Evolutionary conservation across 2,113 vertebrate genomes (phyloP).

Genomic region (Percina caprodes): DNA sequence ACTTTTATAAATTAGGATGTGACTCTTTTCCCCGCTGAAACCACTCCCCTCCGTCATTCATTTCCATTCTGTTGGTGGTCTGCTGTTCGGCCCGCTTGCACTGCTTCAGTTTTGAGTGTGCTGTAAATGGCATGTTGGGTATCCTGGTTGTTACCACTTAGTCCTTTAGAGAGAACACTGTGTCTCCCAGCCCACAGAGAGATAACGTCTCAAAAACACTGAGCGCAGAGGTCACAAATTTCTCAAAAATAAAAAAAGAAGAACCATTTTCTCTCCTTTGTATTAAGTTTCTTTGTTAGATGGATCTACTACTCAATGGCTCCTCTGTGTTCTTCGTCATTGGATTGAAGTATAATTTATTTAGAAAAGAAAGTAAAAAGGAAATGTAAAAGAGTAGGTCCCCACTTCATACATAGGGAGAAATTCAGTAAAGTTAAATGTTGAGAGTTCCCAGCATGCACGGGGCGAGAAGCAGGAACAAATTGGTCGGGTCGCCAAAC

Average conservation of each 20-base stretch:
- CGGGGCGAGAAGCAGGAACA: background rate
- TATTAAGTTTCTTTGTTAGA: background rate
- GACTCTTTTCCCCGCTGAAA: background rate
- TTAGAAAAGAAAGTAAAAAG: background rate
- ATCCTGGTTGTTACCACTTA: constrained; percentile 41
- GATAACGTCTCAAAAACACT: constrained; percentile 11
- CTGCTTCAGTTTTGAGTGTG: constrained; percentile 12
- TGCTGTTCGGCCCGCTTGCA: background rate
- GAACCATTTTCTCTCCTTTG: background rate
- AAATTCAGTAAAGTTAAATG: no score
- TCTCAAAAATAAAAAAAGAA: background rate
- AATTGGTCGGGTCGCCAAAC: background rate
- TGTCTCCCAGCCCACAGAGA: constrained; percentile 21
- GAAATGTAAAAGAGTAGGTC: background rate
- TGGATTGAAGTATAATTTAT: background rate
- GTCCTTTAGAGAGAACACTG: constrained; percentile 4
- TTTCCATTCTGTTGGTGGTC: background rate
- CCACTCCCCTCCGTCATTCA: background rate
- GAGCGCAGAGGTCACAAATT: constrained; percentile 5
- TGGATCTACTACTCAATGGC: background rate
- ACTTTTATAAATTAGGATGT: background rate
- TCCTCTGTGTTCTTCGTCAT: background rate
- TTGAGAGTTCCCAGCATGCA: background rate
- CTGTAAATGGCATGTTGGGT: constrained; percentile 10
- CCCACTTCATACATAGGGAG: background rate